phyloP scores from a whole-genome alignment of 2,888 invertebrate genomes.

The Pinctada fucata region DNA sequence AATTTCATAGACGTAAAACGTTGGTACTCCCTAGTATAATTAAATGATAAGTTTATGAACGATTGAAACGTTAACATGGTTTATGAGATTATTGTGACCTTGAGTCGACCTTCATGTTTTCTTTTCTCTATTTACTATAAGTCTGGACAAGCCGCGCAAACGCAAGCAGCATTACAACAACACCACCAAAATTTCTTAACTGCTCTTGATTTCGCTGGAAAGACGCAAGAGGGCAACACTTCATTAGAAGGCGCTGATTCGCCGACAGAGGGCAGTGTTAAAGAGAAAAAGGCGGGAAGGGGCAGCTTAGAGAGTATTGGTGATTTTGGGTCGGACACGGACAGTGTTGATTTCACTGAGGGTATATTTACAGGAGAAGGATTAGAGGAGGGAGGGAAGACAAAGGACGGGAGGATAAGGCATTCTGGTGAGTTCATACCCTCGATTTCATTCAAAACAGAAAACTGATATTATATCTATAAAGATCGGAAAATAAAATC shows the following conservation, averaged over 20 bases:
- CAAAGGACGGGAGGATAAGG: constrained; percentile 51
- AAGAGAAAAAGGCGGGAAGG: constrained; percentile 23
- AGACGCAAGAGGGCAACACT: constrained; percentile 17
- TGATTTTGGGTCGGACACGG: constrained; percentile 54
- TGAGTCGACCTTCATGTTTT: too few species aligned
- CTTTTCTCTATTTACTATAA: constrained; percentile 27
- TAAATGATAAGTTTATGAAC: too few species aligned
- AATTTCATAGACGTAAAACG: too few species aligned
- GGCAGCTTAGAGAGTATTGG: constrained; percentile 31
- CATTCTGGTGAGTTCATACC: constrained; percentile 53
- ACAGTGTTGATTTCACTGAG: constrained; percentile 55
- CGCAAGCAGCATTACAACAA: constrained; percentile 52
- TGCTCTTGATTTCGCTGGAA: constrained; percentile 55
- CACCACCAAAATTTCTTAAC: constrained; percentile 58
- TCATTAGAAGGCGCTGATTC: constrained; percentile 4
- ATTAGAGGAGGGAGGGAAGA: constrained; percentile 48
- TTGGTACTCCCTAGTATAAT: too few species aligned
- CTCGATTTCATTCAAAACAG: not conserved
- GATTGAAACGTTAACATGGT: too few species aligned
- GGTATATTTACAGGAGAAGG: constrained; percentile 45
- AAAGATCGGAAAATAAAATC: too few species aligned
- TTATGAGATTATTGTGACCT: too few species aligned
- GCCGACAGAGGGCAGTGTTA: not conserved
- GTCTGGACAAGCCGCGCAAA: constrained; percentile 23
- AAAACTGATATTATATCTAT: too few species aligned